Conservation (phyloP, 2,113 vertebrate species). For the Herpetotheres cachinnans region DNA sequence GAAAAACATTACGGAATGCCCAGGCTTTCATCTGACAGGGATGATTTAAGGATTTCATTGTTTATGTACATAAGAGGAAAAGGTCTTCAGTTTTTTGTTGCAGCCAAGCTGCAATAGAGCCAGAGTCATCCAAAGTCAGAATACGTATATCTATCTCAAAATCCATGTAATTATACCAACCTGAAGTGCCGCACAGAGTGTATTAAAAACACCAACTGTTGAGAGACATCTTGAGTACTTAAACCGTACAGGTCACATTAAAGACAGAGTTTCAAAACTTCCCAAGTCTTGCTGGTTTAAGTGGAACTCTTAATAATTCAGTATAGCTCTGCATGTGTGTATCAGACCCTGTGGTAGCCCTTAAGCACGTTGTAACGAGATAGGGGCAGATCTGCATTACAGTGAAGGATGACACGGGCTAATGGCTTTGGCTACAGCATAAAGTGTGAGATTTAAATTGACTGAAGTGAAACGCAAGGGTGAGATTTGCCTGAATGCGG, state of each 20-base stretch:
- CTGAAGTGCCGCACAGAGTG: neutral
- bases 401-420: slow-evolving; percentile 2
- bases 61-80: slow-evolving; percentile 48
- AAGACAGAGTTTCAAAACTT: neutral
- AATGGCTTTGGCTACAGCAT: slow-evolving; percentile 22
- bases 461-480: slow-evolving; percentile 11
- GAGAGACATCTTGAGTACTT: neutral
- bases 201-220: neutral
- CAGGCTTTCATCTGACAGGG: slow-evolving; percentile 37
- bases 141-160: neutral
- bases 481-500: neutral
- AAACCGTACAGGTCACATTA: neutral
- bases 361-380: neutral
- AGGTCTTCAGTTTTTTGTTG: slow-evolving; percentile 24
- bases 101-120: neutral
- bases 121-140: neutral
- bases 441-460: slow-evolving; percentile 43
- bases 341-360: neutral
- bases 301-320: slow-evolving; percentile 24
- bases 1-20: slow-evolving; percentile 54
- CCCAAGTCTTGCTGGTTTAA: neutral
- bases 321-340: neutral
- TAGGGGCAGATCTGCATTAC: neutral
- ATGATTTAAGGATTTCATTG: slow-evolving; percentile 52
- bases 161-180: neutral